A percentile compares a stretch with the other conserved stretches of the same genome.
These are phyloP conservation scores for Poicephalus gulielmi DNA, from an alignment of 2,113 vertebrate genomes.

Conservation along the genomic window DNA sequence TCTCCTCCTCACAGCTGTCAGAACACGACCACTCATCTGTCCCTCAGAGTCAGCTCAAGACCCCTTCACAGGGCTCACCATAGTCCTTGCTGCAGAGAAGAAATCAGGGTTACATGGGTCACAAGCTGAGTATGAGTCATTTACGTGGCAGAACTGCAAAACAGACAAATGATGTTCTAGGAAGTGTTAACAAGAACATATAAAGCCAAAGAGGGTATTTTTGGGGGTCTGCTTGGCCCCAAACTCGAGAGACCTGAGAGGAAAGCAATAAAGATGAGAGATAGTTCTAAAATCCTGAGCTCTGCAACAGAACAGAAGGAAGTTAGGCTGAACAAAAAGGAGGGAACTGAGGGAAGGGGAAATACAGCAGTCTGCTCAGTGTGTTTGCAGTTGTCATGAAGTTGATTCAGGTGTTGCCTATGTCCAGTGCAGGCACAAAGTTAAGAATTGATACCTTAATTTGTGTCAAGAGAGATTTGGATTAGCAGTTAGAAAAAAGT, in stretches of 20 bases:
- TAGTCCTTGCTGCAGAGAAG: background rate
- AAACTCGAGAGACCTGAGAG: background rate
- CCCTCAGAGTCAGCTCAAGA: background rate
- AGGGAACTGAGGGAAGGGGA: background rate
- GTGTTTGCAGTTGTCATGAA: background rate
- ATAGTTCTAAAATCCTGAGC: background rate
- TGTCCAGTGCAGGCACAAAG: background rate
- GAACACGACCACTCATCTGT: background rate
- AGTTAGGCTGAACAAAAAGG: background rate
- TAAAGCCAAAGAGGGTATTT: background rate
- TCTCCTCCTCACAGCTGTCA: background rate
- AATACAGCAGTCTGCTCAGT: background rate
- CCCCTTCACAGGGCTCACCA: rapidly evolving
- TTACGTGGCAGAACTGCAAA: background rate
- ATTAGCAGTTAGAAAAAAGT: background rate
- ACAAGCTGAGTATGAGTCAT: background rate
- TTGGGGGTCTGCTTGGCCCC: background rate
- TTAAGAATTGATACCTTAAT: background rate
- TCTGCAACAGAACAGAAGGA: background rate
- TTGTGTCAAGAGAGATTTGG: background rate
- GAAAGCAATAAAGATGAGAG: background rate
- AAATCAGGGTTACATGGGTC: background rate
- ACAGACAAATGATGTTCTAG: background rate
- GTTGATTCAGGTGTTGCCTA: background rate
- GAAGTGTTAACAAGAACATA: background rate